Conservation (phyloP, 2,113 vertebrate species). For the Hemibagrus wyckioides region DNA sequence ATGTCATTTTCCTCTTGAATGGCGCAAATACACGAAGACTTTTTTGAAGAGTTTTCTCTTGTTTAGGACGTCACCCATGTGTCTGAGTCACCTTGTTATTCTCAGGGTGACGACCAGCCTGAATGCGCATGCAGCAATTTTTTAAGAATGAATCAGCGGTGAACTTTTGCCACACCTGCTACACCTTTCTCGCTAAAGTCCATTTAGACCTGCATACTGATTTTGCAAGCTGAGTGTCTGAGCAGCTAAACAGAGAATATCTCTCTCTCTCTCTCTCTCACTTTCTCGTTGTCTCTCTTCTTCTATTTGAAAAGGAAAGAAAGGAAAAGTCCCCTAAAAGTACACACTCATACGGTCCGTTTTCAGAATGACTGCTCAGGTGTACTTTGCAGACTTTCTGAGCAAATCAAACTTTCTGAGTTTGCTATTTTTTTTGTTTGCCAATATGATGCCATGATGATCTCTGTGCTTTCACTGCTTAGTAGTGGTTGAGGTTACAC, state of each 20-base stretch:
- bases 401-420: neutral
- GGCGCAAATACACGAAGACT: neutral
- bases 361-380: slow-evolving; percentile 47
- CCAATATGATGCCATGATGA: neutral
- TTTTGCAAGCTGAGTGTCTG: neutral
- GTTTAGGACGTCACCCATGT: neutral
- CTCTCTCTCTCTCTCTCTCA: neutral
- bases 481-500: neutral
- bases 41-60: neutral
- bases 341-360: neutral
- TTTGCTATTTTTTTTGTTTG: neutral
- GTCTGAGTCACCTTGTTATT: slow-evolving; percentile 8
- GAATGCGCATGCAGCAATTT: neutral
- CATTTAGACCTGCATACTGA: neutral
- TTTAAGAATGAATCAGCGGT: slow-evolving; percentile 8
- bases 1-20: neutral
- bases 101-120: neutral
- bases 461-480: neutral
- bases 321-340: slow-evolving; percentile 22
- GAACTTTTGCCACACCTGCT: slow-evolving; percentile 8
- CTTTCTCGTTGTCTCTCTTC: neutral
- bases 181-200: neutral
- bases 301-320: neutral
- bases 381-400: neutral
- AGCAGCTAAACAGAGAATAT: neutral